Evolutionary conservation across 2,113 vertebrate species (phyloP), one percentile per base, ranked within the genome.

Genomic region (Lepidothrix coronata): DNA sequence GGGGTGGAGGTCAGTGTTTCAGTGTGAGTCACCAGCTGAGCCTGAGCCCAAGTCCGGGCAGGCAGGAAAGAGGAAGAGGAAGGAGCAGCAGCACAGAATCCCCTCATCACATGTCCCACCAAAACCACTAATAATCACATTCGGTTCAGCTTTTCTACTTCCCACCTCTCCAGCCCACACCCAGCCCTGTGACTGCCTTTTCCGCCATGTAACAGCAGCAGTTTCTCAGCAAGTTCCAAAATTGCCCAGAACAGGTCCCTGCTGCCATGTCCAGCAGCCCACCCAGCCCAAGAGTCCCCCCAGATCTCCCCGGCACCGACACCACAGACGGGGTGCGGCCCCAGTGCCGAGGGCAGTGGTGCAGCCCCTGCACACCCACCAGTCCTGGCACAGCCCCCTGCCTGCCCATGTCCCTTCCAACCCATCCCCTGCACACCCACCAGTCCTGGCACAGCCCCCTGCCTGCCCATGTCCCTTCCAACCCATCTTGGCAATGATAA

Each of bases 31-130:
- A 52, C 6, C 59, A 59, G 74, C 75, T 1, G 3, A 94, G 71
- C 35, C 35, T 3, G 4, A 58, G 37, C 1, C 58, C 0, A 2
- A 54, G 37, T 1, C 66, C 0, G 3, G 30, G 33, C 1, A 1
- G n/a, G 68, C 19, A 37, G 46, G 46, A 55, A 63, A 59, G 55
- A 37, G 81, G 61, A 83, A 92, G 83, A 46, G 71, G 73, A 84
- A 91, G 59, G 16, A 58, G 68, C 62, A 58, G 68, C 62, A 39
- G 22, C 2, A 8, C 59, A 67, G 76, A 44, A 39, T 66, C 39
- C 59, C n/a, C 41, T 35, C 62, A 52, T 76, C 94, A 93, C 78
- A n/a, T 41, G 86, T 72, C 71, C 33, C 68, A 44, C 37, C 48
- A 62, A 74, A 80, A 3, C 46, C 80, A 39, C 71, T 71, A 27